Conservation (phyloP, 2,113 vertebrate species). For the Asarcornis scutulata region DNA sequence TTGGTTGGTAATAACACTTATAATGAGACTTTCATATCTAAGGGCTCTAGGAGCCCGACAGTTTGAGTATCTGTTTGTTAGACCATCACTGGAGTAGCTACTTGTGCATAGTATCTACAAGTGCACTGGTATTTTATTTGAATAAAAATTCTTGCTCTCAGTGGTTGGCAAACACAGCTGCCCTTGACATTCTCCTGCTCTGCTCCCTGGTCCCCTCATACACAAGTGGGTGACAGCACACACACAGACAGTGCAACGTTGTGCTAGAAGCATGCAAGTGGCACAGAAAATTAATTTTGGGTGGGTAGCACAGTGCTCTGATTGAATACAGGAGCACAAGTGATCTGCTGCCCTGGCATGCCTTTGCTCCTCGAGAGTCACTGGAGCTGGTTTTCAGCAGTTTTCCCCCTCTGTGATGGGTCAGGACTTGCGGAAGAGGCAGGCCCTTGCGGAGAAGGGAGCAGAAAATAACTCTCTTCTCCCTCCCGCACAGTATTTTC, state of each 20-base stretch:
- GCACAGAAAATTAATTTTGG: neutral
- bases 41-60: neutral
- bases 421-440: neutral
- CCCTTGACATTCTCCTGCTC: neutral
- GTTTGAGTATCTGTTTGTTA: neutral
- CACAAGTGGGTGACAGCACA: neutral
- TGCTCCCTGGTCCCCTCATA: neutral
- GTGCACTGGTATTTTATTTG: conserved; percentile 7
- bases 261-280: neutral
- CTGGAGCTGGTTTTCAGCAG: neutral
- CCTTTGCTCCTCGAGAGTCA: neutral
- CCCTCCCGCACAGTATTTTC: neutral
- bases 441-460: neutral
- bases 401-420: neutral
- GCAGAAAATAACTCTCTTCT: neutral
- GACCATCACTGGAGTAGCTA: neutral
- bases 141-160: neutral
- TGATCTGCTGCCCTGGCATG: neutral
- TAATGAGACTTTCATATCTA: neutral
- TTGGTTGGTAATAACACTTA: neutral
- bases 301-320: neutral
- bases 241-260: neutral
- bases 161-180: neutral
- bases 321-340: neutral
- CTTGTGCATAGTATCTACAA: neutral